These are phyloP conservation scores for Buceros bicornis DNA, from an alignment of 2,797 vertebrate genomes.

Conservation along the genomic window DNA sequence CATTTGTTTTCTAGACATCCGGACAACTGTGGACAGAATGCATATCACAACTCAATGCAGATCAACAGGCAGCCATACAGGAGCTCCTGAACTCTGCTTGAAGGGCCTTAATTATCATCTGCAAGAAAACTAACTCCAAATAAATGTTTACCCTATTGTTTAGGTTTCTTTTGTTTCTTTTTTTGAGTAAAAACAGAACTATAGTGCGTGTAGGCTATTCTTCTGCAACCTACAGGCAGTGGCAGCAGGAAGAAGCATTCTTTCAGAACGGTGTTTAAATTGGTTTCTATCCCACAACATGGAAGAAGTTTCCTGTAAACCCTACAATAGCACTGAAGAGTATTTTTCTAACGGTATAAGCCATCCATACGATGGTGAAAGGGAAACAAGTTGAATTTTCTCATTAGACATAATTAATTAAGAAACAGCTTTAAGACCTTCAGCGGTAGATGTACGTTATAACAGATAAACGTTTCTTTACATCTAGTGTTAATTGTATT, in stretches of 20 bases:
- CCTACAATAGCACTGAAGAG: constrained; percentile 82
- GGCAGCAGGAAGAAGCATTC: constrained; percentile 72
- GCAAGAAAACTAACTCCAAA: constrained; percentile 85
- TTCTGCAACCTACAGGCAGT: constrained; percentile 75
- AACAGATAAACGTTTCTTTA: constrained; percentile 79
- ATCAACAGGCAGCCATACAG: constrained; percentile 96
- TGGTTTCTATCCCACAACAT: constrained; percentile 65
- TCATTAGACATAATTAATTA: constrained; percentile 78
- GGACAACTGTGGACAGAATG: constrained; percentile 96
- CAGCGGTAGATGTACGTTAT: constrained; percentile 77
- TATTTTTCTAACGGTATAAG: constrained; percentile 85
- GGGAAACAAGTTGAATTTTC: constrained; percentile 78
- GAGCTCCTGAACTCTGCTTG: constrained; percentile 95
- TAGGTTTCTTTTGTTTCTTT: constrained; percentile 87
- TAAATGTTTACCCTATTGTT: constrained; percentile 86
- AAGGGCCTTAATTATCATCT: constrained; percentile 82
- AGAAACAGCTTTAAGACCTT: constrained; percentile 78
- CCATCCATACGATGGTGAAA: constrained; percentile 74
- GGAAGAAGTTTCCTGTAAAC: constrained; percentile 72
- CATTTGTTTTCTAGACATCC: constrained; percentile 84
- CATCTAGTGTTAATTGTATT: constrained; percentile 81
- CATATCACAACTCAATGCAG: constrained; percentile 91
- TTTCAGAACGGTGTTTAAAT: constrained; percentile 66
- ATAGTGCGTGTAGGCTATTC: constrained; percentile 84
- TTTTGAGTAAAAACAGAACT: constrained; percentile 82